Base-by-base conservation (phyloP, 2,888 invertebrate genomes). In the Neria commutata region DNA sequence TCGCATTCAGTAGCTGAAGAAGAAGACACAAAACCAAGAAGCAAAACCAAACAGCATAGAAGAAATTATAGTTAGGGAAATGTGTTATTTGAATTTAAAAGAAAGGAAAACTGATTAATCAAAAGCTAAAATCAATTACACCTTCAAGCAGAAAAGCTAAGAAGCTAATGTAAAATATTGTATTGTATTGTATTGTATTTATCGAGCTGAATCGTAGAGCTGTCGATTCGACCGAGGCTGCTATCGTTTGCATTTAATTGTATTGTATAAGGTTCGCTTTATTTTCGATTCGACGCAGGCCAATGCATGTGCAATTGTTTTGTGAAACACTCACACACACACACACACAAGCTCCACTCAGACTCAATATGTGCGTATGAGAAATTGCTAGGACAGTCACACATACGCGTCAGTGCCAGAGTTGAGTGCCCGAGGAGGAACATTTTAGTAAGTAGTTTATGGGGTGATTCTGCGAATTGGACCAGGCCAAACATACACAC, bases 61-160 rank as follows among this genome's bases (percentile, higher is more conserved):
- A n/a, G n/a, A n/a, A n/a, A n/a, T n/a, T n/a, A 62, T 62, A 63
- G 63, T 61, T 66, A 66, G 63, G 62, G 59, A 66, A 66, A 66
- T 66, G 57, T 66, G 65, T 66, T 63, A 55, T 40, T 37, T 48
- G 17, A 49, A 47, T 21, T 34, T 6, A 34, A 29, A 19, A 11
- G 19, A 50, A 23, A 24, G 16, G 23, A 52, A 50, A 24, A 42
- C 52, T 16, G 52, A 25, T 40, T 24, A 52, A 52, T 52, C 42
- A 52, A 52, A 52, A 52, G 24, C 23, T 14, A 37, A 52, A 52
- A 52, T 25, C 25, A 52, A 40, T 50, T 50, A 50, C 23, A 34
- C 14, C 34, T 33, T 19, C 23, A 47, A 14, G 5, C 8, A 5
- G 2, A 29, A 29, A 5, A n/a, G n/a, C n/a, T n/a, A n/a, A n/a